A percentile compares a stretch with the other conserved stretches of the same genome.
Evolutionary conservation across 2,888 invertebrate genomes (phyloP).

Genomic region (Rhagonycha fulva): DNA sequence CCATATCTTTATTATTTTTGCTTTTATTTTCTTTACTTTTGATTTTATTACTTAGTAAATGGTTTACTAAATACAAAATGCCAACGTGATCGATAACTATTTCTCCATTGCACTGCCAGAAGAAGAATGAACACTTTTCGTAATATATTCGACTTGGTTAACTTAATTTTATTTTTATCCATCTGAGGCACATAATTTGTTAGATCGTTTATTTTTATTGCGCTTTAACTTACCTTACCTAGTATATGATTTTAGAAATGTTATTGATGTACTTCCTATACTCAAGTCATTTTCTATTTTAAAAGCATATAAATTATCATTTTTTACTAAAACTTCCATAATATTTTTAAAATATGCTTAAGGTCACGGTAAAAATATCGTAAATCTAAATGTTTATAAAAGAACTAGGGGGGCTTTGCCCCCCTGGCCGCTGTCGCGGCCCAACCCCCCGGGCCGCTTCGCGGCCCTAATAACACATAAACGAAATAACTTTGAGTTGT

Average conservation of each 20-base stretch:
- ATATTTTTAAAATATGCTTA: neutral
- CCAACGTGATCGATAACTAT: neutral
- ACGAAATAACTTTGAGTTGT: too few relatives aligned
- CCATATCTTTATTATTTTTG: slow-evolving; percentile 11
- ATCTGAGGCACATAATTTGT: neutral
- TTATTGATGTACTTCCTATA: neutral
- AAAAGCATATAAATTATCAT: neutral
- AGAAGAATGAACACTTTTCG: neutral
- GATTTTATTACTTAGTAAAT: neutral
- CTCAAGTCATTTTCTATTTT: neutral
- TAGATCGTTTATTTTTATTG: neutral
- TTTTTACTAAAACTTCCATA: neutral
- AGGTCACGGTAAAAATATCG: neutral
- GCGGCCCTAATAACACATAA: too few relatives aligned
- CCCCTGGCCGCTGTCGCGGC: too few relatives aligned
- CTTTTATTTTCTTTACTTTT: neutral
- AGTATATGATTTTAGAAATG: neutral
- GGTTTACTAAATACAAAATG: neutral
- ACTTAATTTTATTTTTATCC: neutral
- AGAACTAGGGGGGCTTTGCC: too few relatives aligned
- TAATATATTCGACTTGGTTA: neutral
- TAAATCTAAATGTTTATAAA: neutral
- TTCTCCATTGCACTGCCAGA: neutral
- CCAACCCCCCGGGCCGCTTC: too few relatives aligned
- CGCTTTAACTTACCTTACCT: neutral